Base-by-base conservation (phyloP, 2,888 invertebrate species). In the Ichneumoninae sp. region DNA sequence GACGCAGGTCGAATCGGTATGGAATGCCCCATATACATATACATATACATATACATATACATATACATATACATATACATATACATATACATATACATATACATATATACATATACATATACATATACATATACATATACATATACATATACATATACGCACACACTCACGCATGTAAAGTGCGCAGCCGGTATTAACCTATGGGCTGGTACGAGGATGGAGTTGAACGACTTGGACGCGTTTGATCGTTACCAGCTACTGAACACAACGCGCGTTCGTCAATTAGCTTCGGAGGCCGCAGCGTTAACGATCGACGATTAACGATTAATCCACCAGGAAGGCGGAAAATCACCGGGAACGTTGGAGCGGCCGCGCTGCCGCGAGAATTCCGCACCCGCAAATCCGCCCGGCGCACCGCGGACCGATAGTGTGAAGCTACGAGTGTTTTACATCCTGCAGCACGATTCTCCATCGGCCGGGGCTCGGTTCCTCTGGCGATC, bases 271-370 rank as follows among this genome's bases (percentile, higher is more conserved):
- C 33, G 57, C 83, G 83, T 83, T 83, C 69, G 60, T 85, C 82
- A 85, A 85, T 84, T 83, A 77, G 76, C 50, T 57, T 73, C 30
- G 40, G 47, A 30, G 66, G 83, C 78, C 83, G 77, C 69, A 54
- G 76, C 80, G 83, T 83, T 85, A 83, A 83, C 83, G 77, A 78
- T 85, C 78, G 69, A 83, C 83, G 76, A 83, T 83, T 85, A 83
- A 85, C 83, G 83, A 80, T 85, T 83, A 84, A 84, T 84, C 73
- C 83, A 70, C 73, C 69, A 74, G 60, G 74, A 30, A 70, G 40
- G 70, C 63, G 57, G 73, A 50, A 70, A 73, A 83, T 60, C 47
- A 44, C 7, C 33, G 60, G 16, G 26, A 33, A 63, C 30, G 33
- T 33, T 33, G 60, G 7, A 6, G 13, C 19, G 19, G 5, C 13